These are phyloP conservation scores for Spodoptera picta DNA, from an alignment of 2,888 invertebrate genomes.

Conservation along the genomic window DNA sequence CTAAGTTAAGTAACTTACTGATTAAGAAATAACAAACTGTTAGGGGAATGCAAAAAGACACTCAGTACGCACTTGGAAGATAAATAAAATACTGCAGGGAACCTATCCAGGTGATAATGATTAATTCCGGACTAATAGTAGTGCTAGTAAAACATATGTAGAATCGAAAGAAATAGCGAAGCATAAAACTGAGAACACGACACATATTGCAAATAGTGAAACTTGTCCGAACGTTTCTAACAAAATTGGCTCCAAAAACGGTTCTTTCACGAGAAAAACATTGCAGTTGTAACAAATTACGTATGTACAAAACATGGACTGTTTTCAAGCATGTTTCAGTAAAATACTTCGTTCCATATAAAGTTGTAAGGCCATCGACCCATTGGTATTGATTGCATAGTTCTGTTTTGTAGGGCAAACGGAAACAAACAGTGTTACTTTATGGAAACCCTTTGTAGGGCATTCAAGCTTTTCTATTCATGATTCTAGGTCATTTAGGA, in stretches of 20 bases:
- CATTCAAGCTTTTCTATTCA: slow-evolving; percentile 53
- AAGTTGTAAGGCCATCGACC: slow-evolving; percentile 73
- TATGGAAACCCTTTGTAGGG: slow-evolving; percentile 56
- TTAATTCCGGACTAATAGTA: no score
- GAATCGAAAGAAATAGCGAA: slow-evolving; percentile 1
- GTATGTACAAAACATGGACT: slow-evolving; percentile 11
- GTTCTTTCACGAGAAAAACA: slow-evolving; percentile 19
- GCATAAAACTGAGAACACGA: not conserved
- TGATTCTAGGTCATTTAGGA: slow-evolving; percentile 54
- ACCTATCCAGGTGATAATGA: no score
- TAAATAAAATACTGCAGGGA: no score
- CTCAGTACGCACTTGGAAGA: no score
- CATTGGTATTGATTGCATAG: slow-evolving; percentile 69
- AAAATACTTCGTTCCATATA: slow-evolving; percentile 65
- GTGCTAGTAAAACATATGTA: not conserved
- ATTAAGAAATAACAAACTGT: no score
- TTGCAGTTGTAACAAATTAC: slow-evolving; percentile 39
- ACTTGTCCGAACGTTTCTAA: slow-evolving; percentile 4
- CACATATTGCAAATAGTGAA: slow-evolving; percentile 4
- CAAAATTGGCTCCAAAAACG: slow-evolving; percentile 16
- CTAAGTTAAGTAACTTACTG: no score
- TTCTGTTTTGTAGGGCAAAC: slow-evolving; percentile 70
- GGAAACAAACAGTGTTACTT: slow-evolving; percentile 58
- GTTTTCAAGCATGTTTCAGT: slow-evolving; percentile 56
- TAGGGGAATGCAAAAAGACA: no score